Evolutionary conservation across 1,140 invertebrate genomes (phyloP).

Genomic region (Cotesia chilonis): DNA sequence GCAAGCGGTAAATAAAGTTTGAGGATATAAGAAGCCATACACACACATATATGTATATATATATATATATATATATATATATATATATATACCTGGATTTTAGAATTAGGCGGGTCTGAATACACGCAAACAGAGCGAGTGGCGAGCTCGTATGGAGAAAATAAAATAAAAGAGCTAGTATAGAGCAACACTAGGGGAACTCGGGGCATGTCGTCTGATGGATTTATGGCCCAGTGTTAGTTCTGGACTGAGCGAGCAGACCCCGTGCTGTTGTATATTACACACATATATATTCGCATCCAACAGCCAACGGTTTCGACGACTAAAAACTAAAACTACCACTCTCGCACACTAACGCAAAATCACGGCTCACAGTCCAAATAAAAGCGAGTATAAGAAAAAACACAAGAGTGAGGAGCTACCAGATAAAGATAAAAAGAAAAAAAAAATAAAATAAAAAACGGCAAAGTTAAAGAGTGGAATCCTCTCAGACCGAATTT

Average conservation of each 20-base stretch:
- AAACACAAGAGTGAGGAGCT: not conserved
- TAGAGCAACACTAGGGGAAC: not conserved
- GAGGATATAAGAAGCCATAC: no score
- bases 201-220: slow-evolving; percentile 12
- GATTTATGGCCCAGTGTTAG: slow-evolving; percentile 25
- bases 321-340: no score
- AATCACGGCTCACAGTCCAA: not conserved
- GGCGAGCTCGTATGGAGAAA: slow-evolving; percentile 17
- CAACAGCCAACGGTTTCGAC: slow-evolving; percentile 1
- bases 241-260: not conserved
- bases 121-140: no score
- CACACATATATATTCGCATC: not conserved
- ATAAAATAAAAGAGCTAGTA: slow-evolving; percentile 23
- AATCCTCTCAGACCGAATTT: slow-evolving; percentile 26
- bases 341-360: not conserved
- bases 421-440: not conserved
- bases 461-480: not conserved
- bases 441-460: slow-evolving; percentile 5
- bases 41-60: no score
- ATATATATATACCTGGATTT: no score
- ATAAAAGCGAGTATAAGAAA: not conserved
- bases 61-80: no score
- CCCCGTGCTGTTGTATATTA: not conserved
- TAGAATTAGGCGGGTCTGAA: no score
- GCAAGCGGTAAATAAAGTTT: no score